These are phyloP conservation scores for Tenthredo distinguenda DNA, from an alignment of 2,888 invertebrate species.

Conservation along the genomic window DNA sequence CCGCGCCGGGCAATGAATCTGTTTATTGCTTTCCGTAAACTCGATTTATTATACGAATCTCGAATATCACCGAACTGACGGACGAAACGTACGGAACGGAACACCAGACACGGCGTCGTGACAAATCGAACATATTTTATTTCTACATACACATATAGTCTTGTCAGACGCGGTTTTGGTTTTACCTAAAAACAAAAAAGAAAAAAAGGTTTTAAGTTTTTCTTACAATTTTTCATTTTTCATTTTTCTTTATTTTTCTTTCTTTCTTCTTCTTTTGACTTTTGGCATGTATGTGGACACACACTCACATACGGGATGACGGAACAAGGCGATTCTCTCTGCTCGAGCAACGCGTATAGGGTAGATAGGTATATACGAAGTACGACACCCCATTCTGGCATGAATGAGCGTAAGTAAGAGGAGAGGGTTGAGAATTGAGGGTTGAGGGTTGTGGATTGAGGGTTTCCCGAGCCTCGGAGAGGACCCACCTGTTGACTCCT, in stretches of 20 bases:
- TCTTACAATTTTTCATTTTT: no score
- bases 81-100: background rate
- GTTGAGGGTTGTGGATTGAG: conserved; percentile 26
- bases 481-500: conserved; percentile 46
- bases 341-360: conserved; percentile 57
- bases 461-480: background rate
- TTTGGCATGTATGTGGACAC: background rate
- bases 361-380: background rate
- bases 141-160: background rate
- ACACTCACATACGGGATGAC: no score
- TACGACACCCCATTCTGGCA: conserved; percentile 31
- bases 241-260: background rate
- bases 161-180: background rate
- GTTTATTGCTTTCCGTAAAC: conserved; percentile 62
- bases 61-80: conserved; percentile 23
- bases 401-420: conserved; percentile 52
- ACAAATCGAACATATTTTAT: background rate
- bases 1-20: conserved; percentile 61
- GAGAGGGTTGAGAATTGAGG: conserved; percentile 40
- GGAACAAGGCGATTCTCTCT: background rate
- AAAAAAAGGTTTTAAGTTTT: background rate
- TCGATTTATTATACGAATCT: conserved; percentile 36
- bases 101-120: background rate
- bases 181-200: conserved; percentile 7
- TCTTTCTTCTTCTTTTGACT: no score